Percentiles rank a stretch among this genome's conserved stretches.
Evolutionary conservation across 2,797 vertebrate species (phyloP).

Genomic region (Sylvilagus floridanus): DNA sequence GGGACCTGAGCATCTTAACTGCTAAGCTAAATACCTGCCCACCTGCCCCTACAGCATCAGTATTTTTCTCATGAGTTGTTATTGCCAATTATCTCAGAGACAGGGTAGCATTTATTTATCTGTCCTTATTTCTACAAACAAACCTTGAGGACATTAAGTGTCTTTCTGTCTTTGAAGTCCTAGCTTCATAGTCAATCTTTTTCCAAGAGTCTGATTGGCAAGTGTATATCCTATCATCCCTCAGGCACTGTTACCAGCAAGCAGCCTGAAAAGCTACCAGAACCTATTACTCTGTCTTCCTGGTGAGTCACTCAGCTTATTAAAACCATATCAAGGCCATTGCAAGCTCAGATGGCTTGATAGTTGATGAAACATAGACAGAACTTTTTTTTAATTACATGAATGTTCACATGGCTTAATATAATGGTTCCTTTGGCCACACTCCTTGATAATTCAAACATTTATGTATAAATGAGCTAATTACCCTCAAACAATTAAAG

Average conservation of each 20-base stretch:
- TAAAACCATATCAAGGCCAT: constrained; percentile 54
- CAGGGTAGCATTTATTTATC: constrained; percentile 33
- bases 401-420: not conserved
- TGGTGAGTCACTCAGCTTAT: constrained; percentile 66
- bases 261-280: constrained; percentile 28
- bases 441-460: constrained; percentile 40
- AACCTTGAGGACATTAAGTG: not conserved
- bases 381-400: constrained; percentile 54
- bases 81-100: not conserved
- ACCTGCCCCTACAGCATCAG: not conserved
- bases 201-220: not conserved
- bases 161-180: constrained; percentile 25
- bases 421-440: constrained; percentile 42
- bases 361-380: constrained; percentile 46
- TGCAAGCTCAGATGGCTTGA: constrained; percentile 39
- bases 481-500: constrained; percentile 55
- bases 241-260: not conserved
- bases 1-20: too few relatives aligned
- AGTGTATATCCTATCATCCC: not conserved
- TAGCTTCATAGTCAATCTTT: constrained; percentile 48
- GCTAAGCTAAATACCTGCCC: too few relatives aligned
- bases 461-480: constrained; percentile 50
- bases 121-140: constrained; percentile 59
- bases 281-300: constrained; percentile 52
- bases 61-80: not conserved